Percentiles rank a stretch among this genome's conserved stretches.
These are phyloP conservation scores for Taphrorychus bicolor DNA, from an alignment of 2,888 invertebrate species.

Conservation along the genomic window DNA sequence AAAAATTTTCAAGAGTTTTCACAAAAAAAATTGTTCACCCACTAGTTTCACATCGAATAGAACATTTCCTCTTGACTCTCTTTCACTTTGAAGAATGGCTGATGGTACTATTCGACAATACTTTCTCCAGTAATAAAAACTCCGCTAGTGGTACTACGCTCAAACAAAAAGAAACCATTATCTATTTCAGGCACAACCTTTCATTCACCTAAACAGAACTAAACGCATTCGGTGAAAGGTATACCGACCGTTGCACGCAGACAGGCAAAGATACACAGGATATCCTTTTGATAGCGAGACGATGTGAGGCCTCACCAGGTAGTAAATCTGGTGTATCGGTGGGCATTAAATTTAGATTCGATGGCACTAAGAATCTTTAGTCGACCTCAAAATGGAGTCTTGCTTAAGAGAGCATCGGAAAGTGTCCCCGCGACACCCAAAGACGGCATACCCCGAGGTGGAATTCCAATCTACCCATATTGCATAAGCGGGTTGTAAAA, in stretches of 20 bases:
- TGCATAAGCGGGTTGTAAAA: slow-evolving; percentile 4
- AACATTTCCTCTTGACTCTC: no score
- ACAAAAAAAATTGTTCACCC: no score
- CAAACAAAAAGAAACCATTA: neutral
- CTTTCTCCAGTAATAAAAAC: neutral
- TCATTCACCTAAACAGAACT: neutral
- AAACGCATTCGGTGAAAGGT: neutral
- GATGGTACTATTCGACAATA: neutral
- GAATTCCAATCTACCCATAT: slow-evolving; percentile 3
- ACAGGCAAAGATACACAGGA: no score
- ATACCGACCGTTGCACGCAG: no score
- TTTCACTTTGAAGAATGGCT: no score
- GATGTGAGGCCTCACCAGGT: neutral
- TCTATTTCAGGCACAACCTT: neutral
- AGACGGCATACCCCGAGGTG: neutral
- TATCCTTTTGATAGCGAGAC: neutral
- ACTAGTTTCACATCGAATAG: no score
- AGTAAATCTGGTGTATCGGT: neutral
- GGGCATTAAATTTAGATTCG: neutral
- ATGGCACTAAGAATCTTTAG: neutral
- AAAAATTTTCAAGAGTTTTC: no score
- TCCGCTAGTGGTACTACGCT: neutral
- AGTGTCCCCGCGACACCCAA: no score
- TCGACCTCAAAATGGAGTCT: neutral
- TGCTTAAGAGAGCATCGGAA: neutral